Conservation (phyloP, 2,888 invertebrate genomes). For the Amaurobius ferox region DNA sequence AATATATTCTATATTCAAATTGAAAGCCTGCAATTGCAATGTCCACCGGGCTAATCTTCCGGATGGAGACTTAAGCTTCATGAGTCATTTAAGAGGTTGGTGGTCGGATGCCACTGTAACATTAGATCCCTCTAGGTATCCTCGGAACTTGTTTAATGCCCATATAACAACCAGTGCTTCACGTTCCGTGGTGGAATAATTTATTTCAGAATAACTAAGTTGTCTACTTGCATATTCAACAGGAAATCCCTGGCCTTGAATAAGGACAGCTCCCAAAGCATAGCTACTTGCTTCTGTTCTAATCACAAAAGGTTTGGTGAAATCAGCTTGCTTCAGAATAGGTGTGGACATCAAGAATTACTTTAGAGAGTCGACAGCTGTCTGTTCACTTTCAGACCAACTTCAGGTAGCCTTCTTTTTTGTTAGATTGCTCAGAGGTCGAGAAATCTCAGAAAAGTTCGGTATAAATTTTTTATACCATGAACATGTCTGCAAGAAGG, state of each 20-base stretch:
- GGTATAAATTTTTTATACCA: not conserved
- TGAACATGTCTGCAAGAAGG: slow-evolving; percentile 21
- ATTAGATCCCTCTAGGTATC: not conserved
- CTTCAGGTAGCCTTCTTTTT: slow-evolving; percentile 12
- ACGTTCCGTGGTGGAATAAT: not conserved
- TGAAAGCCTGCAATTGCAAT: slow-evolving; percentile 22
- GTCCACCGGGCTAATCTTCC: not conserved
- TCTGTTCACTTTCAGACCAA: not conserved
- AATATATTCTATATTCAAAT: not conserved
- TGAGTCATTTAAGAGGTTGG: slow-evolving; percentile 3
- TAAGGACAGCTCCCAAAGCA: not conserved
- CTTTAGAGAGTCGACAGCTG: not conserved
- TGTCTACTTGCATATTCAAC: not conserved
- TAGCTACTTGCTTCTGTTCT: slow-evolving; percentile 25
- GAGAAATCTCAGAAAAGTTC: not conserved
- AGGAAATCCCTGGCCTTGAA: not conserved
- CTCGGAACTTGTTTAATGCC: not conserved
- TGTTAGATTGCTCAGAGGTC: not conserved
- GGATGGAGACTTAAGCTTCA: slow-evolving; percentile 9
- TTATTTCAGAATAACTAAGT: not conserved
- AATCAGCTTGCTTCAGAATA: slow-evolving; percentile 15
- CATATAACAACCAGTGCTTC: slow-evolving; percentile 5
- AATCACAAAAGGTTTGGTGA: slow-evolving; percentile 9
- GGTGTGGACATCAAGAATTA: not conserved
- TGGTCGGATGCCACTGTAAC: slow-evolving; percentile 2